Evolutionary conservation across 2,888 invertebrate genomes (phyloP), one percentile per base, ranked within the genome.

Genomic region (Lepeophtheirus nordmannii): DNA sequence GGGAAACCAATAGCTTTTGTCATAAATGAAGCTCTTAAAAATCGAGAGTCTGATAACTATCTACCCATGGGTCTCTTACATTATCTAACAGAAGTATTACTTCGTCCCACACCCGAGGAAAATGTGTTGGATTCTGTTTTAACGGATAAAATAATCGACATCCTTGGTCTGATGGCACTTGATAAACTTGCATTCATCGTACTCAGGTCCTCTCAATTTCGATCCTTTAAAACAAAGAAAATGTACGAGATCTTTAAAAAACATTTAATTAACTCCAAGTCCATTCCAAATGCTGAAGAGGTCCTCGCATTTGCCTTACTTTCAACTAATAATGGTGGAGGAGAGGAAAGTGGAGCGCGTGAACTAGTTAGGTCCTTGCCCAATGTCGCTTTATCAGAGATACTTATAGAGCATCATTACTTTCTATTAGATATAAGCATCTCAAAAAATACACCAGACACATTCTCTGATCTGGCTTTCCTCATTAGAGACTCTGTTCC

Each of bases 231-330:
- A 23, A 40, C 62, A 10, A 40, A 20, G 17, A 62, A 62, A 40
- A 46, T 46, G 53, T 46, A 46, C 17, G 53, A 46, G 2, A 62
- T 62, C 39, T 41, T 62, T 38, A 46, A 46, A 17, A 46, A 46
- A 17, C 8, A 17, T n/a, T 17, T 46, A 46, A 14, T 46, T 46
- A 1, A 46, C 2, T 46, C 53, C 30, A 30, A 30, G 30, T 30
- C 30, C 30, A 30, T 30, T 30, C 62, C 39, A 10, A 40, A 40
- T 20, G 39, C 38, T 40, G 39, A n/a, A 1, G 20, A 38, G 60
- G 62, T 62, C 9, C n/a, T 62, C 39, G 62, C 62, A 1, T 62
- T 62, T 62, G 62, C 40, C 38, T 3, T 62, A 10, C 62, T 62
- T n/a, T 39, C 17, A 20, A 38, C 5, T 12, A 41, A 62, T 40